phyloP scores from a whole-genome alignment of 2,888 invertebrate genomes.

The Agrotis ipsilon region DNA sequence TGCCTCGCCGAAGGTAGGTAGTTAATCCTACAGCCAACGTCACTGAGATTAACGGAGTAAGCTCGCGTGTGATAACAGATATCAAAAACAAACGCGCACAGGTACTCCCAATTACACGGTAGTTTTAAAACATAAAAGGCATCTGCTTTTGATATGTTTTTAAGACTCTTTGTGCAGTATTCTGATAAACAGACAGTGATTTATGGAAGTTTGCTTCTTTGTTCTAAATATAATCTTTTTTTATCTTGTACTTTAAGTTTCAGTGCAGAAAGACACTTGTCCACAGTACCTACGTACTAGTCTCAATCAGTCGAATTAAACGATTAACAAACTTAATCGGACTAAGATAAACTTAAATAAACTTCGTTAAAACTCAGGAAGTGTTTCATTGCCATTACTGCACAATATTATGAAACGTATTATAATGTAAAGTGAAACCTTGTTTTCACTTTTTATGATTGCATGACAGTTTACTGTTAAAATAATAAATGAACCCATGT shows the following conservation, averaged over 20 bases:
- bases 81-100: slow-evolving; percentile 35
- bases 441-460: slow-evolving; percentile 87
- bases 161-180: slow-evolving; percentile 36
- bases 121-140: slow-evolving; percentile 40
- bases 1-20: slow-evolving; percentile 61
- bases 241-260: slow-evolving; percentile 26
- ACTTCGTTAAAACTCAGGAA: slow-evolving; percentile 42
- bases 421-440: slow-evolving; percentile 77
- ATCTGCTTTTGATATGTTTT: slow-evolving; percentile 42
- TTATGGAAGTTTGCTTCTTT: slow-evolving; percentile 47
- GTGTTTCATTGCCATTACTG: slow-evolving; percentile 49
- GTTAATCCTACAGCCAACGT: slow-evolving; percentile 64
- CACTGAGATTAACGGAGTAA: slow-evolving; percentile 62
- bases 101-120: slow-evolving; percentile 48
- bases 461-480: slow-evolving; percentile 83
- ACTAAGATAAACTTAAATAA: slow-evolving; percentile 26
- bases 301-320: slow-evolving; percentile 22
- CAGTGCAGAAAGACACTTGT: slow-evolving; percentile 7
- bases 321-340: slow-evolving; percentile 35
- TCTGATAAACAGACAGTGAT: slow-evolving; percentile 45
- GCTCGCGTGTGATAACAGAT: slow-evolving; percentile 63
- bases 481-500: slow-evolving; percentile 70
- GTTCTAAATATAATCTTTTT: slow-evolving; percentile 46
- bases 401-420: slow-evolving; percentile 61
- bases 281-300: no score